Conservation (phyloP, 2,888 invertebrate species). For the Crocallis elinguaria region DNA sequence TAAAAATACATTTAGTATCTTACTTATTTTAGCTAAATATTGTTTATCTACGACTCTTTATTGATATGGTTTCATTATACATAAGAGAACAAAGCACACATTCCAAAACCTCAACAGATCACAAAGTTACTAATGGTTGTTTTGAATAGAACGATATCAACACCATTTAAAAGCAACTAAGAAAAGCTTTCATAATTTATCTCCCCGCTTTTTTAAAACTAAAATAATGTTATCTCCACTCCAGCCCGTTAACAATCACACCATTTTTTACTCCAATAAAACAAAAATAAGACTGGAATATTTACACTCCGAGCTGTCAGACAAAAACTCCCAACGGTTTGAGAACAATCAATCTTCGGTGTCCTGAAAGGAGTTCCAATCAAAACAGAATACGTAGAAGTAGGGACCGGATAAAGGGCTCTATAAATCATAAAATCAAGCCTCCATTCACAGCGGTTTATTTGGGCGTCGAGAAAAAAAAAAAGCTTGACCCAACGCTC, state of each 20-base stretch:
- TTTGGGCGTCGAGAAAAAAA: conserved; percentile 69
- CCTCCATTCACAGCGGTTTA: conserved; percentile 77
- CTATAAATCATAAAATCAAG: conserved; percentile 85
- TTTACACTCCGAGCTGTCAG: conserved; percentile 71
- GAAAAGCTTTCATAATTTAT: conserved; percentile 15
- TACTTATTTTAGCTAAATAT: too few relatives aligned
- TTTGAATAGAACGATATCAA: conserved; percentile 13
- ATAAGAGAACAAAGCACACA: neutral
- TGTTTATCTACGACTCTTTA: too few relatives aligned
- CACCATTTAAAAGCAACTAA: conserved; percentile 8
- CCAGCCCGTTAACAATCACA: conserved; percentile 42
- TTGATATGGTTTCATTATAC: too few relatives aligned
- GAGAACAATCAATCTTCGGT: conserved; percentile 82
- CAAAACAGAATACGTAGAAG: conserved; percentile 81
- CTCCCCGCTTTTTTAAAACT: conserved; percentile 13
- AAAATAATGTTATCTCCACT: conserved; percentile 34
- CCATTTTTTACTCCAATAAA: conserved; percentile 45
- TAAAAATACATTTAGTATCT: too few relatives aligned
- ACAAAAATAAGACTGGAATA: conserved; percentile 70
- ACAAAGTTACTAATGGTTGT: conserved; percentile 4
- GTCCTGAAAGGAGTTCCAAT: conserved; percentile 80
- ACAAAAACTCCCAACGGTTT: conserved; percentile 79
- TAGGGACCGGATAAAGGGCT: conserved; percentile 75
- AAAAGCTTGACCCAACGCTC: conserved; percentile 64
- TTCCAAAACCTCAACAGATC: neutral